A percentile compares a stretch with the other conserved stretches of the same genome.
phyloP scores from a whole-genome alignment of 2,113 vertebrate genomes.

The Hemicordylus capensis region DNA sequence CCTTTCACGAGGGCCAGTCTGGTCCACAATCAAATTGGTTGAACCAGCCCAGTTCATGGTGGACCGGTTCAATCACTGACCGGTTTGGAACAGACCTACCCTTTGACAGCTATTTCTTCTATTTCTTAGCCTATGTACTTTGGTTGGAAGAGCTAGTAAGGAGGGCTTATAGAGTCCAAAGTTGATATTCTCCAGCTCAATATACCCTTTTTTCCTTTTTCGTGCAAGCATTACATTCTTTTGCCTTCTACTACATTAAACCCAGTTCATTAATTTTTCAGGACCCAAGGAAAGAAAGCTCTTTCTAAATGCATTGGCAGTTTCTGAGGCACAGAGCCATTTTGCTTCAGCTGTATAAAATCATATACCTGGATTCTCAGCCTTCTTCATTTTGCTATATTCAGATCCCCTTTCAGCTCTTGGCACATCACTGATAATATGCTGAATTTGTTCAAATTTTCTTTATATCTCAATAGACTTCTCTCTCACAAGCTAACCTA shows the following conservation, averaged over 20 bases:
- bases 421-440: slow-evolving; percentile 30
- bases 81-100: no score
- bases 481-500: slow-evolving; percentile 41
- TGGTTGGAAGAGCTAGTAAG: no score
- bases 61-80: no score
- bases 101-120: background rate
- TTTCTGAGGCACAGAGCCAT: slow-evolving; percentile 57
- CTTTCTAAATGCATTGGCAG: slow-evolving; percentile 51
- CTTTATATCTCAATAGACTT: slow-evolving; percentile 6
- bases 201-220: background rate
- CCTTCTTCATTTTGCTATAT: slow-evolving; percentile 24
- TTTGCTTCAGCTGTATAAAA: slow-evolving; percentile 61
- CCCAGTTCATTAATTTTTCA: slow-evolving; percentile 77
- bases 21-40: no score
- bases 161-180: slow-evolving; percentile 31
- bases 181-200: slow-evolving; percentile 52
- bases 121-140: slow-evolving; percentile 32
- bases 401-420: slow-evolving; percentile 19
- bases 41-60: no score
- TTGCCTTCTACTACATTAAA: slow-evolving; percentile 72
- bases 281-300: slow-evolving; percentile 66
- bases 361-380: slow-evolving; percentile 31
- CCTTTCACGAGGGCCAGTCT: no score
- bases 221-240: slow-evolving; percentile 46
- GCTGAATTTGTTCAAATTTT: slow-evolving; percentile 39